A percentile compares a stretch with the other conserved stretches of the same genome.
Conservation (phyloP, 2,113 vertebrate genomes). For the Chaenogobius annularis region DNA sequence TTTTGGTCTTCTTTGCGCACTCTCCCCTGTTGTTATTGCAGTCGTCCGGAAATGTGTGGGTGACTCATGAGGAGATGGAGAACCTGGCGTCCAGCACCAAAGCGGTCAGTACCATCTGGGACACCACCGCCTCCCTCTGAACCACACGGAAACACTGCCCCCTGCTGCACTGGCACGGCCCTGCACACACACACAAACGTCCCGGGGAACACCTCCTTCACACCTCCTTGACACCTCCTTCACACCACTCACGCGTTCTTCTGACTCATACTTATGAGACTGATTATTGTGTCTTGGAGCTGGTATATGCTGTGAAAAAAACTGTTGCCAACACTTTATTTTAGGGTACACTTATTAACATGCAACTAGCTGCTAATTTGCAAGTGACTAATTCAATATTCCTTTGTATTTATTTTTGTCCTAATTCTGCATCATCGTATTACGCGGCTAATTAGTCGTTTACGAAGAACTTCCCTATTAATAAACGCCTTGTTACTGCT, state of each 20-base stretch:
- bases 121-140: slow-evolving; percentile 23
- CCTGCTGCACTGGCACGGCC: slow-evolving; percentile 11
- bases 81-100: slow-evolving; percentile 91
- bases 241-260: too few relatives aligned
- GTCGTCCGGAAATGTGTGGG: slow-evolving; percentile 99
- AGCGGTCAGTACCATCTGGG: slow-evolving; percentile 89
- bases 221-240: too few relatives aligned
- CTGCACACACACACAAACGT: slow-evolving; percentile 40
- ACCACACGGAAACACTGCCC: slow-evolving; percentile 51
- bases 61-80: slow-evolving; percentile 99
- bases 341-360: too few relatives aligned
- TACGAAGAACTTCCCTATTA: too few relatives aligned
- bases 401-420: too few relatives aligned
- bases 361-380: too few relatives aligned
- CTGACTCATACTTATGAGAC: too few relatives aligned
- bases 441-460: too few relatives aligned
- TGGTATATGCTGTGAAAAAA: background rate
- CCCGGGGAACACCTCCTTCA: slow-evolving; percentile 16
- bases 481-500: too few relatives aligned
- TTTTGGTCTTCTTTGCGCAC: slow-evolving; percentile 20
- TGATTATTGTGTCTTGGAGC: background rate
- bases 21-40: slow-evolving; percentile 66
- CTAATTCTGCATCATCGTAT: too few relatives aligned
- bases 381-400: too few relatives aligned
- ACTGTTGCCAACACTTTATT: too few relatives aligned